Base-by-base conservation (phyloP, 2,797 vertebrate species). In the Etheostoma perlongum region DNA sequence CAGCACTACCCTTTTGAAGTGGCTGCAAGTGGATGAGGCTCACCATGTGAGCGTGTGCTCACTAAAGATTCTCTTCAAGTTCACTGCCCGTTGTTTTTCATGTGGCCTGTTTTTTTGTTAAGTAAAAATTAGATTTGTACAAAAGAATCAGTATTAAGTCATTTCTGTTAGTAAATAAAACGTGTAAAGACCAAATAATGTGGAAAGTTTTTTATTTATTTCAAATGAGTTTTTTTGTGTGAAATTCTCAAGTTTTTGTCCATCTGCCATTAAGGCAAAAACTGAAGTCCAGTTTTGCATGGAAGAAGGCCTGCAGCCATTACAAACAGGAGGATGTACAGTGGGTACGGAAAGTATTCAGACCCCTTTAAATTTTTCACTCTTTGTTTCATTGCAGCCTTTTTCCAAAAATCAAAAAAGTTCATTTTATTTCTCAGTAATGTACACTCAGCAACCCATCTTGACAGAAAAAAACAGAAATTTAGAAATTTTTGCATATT, bases 1-100 rank as follows among this genome's bases (percentile, higher is more conserved):
- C 96, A 98, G 79, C 89, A 96, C 84, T 99, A 97, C 83, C 97
- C 97, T 0, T 97, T 97, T 23, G 86, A 95, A 47, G 78, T 92
- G 78, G 74, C 90, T 5, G 89, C 72, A 2, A 95, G 93, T 66
- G 90, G 89, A 71, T 97, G 85, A 96, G 19, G 2, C 42, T 46
- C 14, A 0, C 1, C 10, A 0, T 0, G 0, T 7, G 2, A 25
- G 47, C 9, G 33, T 13, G 6, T 25, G 53, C 52, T 15, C 23
- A 8, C 27, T 36, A 0, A 49, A 23, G 19, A 21, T 8, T 11
- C 3, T 65, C 16, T 40, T 72, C 12, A n/a, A 13, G 63, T 51
- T 55, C 21, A 16, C n/a, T 57, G 5, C 21, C 0, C 4, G 0
- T 42, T 64, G n/a, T 42, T 57, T 66, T 42, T 65, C 3, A 10